These are phyloP conservation scores for Cricetomys ansorgei DNA, from an alignment of 2,113 vertebrate species.

Conservation along the genomic window DNA sequence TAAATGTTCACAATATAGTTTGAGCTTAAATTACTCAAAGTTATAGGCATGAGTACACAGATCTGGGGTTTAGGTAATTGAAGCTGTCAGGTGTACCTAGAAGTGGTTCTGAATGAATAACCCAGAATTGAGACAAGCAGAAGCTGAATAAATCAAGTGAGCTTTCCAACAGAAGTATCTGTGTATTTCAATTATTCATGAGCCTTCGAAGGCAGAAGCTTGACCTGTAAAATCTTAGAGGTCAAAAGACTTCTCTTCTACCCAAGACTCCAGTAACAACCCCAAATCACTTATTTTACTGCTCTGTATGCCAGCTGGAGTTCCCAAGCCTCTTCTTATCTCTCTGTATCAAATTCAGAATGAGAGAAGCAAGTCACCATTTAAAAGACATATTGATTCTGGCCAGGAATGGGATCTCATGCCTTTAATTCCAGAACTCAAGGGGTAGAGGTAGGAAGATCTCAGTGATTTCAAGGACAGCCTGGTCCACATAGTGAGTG, in stretches of 20 bases:
- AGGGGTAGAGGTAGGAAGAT: background rate
- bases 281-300: constrained; percentile 3
- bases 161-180: constrained; percentile 52
- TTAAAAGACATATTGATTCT: background rate
- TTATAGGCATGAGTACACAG: constrained; percentile 24
- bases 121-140: constrained; percentile 56
- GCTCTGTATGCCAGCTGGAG: background rate
- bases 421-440: background rate
- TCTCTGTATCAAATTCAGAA: background rate
- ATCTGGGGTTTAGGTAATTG: constrained; percentile 54
- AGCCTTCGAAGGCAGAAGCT: background rate
- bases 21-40: constrained; percentile 51
- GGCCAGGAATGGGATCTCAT: background rate
- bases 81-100: constrained; percentile 68
- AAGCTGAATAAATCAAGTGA: constrained; percentile 68
- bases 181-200: constrained; percentile 71
- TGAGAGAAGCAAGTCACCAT: background rate
- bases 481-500: background rate
- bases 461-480: background rate
- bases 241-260: constrained; percentile 49
- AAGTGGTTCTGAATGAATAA: constrained; percentile 67
- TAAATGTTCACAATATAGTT: constrained; percentile 19
- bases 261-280: background rate
- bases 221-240: constrained; percentile 67
- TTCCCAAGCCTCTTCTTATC: constrained; percentile 12